Evolutionary conservation across 2,113 vertebrate species (phyloP).

Genomic region (Pelmatolapia mariae): DNA sequence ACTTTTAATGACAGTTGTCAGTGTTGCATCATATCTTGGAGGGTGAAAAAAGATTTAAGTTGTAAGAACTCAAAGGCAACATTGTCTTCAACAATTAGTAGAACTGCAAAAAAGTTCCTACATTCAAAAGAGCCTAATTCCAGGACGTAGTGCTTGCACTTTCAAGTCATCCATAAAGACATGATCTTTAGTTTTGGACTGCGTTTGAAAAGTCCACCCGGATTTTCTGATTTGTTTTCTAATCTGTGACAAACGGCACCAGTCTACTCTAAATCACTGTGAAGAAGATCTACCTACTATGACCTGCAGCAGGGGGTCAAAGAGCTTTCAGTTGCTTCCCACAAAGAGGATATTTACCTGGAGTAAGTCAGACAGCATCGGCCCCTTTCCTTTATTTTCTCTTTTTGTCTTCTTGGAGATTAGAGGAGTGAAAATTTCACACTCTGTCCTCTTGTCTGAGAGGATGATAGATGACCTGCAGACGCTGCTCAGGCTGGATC

Average conservation of each 20-base stretch:
- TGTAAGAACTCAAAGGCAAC: neutral
- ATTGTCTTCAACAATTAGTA: neutral
- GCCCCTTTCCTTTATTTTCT: neutral
- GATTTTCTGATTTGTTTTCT: neutral
- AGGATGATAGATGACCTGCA: constrained; percentile 85
- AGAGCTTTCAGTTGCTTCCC: neutral
- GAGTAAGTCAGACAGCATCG: neutral
- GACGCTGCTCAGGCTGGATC: constrained; percentile 57
- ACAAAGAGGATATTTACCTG: neutral
- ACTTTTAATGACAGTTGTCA: neutral
- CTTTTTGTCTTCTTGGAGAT: neutral
- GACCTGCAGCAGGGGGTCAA: neutral
- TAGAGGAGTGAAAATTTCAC: neutral
- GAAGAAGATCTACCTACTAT: neutral
- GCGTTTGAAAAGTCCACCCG: neutral
- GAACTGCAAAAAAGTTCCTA: neutral
- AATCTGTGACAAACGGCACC: neutral
- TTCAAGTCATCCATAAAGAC: neutral
- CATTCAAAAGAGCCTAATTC: neutral
- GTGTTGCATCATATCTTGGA: neutral
- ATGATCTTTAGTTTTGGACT: neutral
- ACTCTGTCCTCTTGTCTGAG: constrained; percentile 60
- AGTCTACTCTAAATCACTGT: neutral
- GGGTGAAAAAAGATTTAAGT: neutral
- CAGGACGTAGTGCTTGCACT: neutral